Conservation (phyloP, 2,113 vertebrate genomes). For the Protobothrops flavoviridis region DNA sequence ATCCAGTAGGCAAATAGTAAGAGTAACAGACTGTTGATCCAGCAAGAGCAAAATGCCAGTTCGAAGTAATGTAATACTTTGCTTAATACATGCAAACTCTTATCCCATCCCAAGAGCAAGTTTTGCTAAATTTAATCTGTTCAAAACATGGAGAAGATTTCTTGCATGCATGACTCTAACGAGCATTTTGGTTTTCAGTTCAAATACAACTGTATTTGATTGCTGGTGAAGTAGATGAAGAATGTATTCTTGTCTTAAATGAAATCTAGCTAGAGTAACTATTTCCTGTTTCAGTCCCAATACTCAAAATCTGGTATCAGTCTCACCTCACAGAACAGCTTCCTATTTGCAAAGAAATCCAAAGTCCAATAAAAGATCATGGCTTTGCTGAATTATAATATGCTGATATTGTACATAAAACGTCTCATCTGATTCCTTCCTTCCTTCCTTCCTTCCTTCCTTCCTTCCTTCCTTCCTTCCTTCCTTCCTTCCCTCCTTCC, state of each 20-base stretch:
- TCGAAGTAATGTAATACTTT: background rate
- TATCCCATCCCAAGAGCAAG: background rate
- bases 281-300: background rate
- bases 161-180: background rate
- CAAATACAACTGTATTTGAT: background rate
- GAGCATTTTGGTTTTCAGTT: background rate
- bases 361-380: background rate
- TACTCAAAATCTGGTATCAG: slow-evolving; percentile 19
- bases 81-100: background rate
- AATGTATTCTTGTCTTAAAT: background rate
- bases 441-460: background rate
- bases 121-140: background rate
- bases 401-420: slow-evolving; percentile 8
- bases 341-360: background rate
- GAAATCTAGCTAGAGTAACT: background rate
- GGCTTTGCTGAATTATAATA: slow-evolving; percentile 9
- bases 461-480: background rate
- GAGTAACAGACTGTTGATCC: background rate
- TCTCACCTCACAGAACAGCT: background rate
- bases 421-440: slow-evolving; percentile 28
- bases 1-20: background rate
- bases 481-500: fast-evolving
- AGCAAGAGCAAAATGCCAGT: background rate
- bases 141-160: background rate
- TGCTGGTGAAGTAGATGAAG: background rate